Base-by-base conservation (phyloP, 2,888 invertebrate genomes). In the Tetropium fuscum region DNA sequence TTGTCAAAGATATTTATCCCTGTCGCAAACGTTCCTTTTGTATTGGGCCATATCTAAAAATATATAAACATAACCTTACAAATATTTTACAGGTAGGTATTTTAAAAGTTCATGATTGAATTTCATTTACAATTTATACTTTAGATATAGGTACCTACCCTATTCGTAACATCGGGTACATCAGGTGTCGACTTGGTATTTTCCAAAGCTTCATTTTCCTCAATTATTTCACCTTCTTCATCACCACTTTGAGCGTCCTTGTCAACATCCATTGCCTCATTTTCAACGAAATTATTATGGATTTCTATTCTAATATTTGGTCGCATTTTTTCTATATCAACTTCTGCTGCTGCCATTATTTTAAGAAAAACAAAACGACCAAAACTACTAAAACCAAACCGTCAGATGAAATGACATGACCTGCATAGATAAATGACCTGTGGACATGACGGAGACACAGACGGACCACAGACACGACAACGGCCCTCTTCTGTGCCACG, bases 201-300 rank as follows among this genome's bases (percentile, higher is more conserved):
- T 51, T 64, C 47, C 25, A 61, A 53, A 10, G 63, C 57, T 15
- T 71, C 70, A 19, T 64, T 30, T 8, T 44, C 69, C 16, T 79
- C 78, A 48, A 75, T 75, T 44, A 83, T 78, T 77, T 83, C 83
- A 22, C 81, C 82, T 60, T 83, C 82, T 71, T 84, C 83, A 18
- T 79, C 70, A 53, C 64, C 70, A 54, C 63, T 58, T 53, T 56
- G 30, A 18, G 58, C 56, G 11, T 65, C 63, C 11, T 71, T 73
- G 44, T 85, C 85, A 11, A 84, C 78, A 5, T 85, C 85, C 84
- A 85, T 85, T n/a, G 80, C 74, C 66, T 83, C 83, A 15, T 32
- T 10, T 8, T 51, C 59, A 69, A 54, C 72, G 2, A 72, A 48
- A 66, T 81, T 79, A 70, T 83, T 83, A 53, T 83, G 80, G 72